These are phyloP conservation scores for Melanotus villosus DNA, from an alignment of 2,888 invertebrate species.

Conservation along the genomic window DNA sequence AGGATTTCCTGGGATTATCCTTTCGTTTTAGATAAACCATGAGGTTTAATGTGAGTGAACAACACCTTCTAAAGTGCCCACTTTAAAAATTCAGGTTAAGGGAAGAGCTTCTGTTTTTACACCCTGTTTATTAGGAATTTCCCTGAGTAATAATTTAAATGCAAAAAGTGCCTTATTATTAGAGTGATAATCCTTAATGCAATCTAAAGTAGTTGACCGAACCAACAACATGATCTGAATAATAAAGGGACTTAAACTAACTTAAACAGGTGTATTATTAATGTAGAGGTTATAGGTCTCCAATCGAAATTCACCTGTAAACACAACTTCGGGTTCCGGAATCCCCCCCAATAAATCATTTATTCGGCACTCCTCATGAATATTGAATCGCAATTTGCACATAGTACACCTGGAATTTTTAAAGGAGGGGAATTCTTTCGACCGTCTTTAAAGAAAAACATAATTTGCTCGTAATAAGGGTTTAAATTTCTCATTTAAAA, in stretches of 20 bases:
- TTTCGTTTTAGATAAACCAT: too few species aligned
- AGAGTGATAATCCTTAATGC: background rate
- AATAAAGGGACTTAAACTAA: background rate
- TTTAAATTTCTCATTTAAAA: slow-evolving; percentile 14
- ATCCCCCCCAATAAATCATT: background rate
- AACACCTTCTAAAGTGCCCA: too few species aligned
- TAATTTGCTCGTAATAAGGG: background rate
- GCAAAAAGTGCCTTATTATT: too few species aligned
- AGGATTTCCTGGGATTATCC: too few species aligned
- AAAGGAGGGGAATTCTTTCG: too few species aligned
- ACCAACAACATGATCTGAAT: background rate
- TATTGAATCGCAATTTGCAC: background rate
- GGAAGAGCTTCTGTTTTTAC: too few species aligned
- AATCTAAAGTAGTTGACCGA: background rate
- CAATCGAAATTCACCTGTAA: background rate
- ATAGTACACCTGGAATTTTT: background rate
- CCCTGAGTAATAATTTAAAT: too few species aligned
- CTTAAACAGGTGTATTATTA: slow-evolving; percentile 2
- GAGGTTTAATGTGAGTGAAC: too few species aligned
- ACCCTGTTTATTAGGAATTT: too few species aligned
- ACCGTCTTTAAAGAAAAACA: background rate
- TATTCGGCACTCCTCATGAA: slow-evolving; percentile 5
- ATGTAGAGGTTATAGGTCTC: background rate
- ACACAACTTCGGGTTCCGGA: background rate
- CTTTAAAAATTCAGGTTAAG: too few species aligned